Evolutionary conservation across 2,797 vertebrate genomes (phyloP).

Genomic region (Chaenodraco wilsoni): DNA sequence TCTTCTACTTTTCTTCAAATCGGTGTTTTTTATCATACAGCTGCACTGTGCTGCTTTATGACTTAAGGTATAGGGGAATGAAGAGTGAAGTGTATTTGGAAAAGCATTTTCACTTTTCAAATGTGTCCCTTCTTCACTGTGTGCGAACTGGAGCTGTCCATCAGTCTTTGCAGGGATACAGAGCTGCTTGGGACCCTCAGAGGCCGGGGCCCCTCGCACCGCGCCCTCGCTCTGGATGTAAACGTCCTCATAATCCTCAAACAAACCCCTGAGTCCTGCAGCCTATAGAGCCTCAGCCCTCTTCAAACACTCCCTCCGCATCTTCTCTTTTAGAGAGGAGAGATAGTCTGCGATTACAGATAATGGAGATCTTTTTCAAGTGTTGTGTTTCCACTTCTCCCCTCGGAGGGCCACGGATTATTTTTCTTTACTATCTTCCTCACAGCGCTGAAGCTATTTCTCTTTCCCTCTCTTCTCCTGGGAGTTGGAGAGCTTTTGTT

Average conservation of each 20-base stretch:
- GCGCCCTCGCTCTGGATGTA: conserved; percentile 64
- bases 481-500: conserved; percentile 8
- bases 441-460: conserved; percentile 27
- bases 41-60: not conserved
- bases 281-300: conserved; percentile 62
- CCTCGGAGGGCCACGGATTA: conserved; percentile 38
- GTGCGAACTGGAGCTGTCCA: conserved; percentile 44
- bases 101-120: conserved; percentile 6
- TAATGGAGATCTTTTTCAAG: conserved; percentile 62
- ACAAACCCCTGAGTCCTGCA: conserved; percentile 68
- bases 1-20: not conserved
- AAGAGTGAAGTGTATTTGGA: not conserved
- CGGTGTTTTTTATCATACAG: not conserved
- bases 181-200: conserved; percentile 41
- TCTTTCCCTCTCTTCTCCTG: not conserved
- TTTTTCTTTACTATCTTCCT: conserved; percentile 54
- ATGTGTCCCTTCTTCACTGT: not conserved
- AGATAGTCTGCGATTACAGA: conserved; percentile 54
- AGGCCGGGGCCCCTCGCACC: conserved; percentile 41
- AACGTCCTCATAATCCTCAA: conserved; percentile 80
- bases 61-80: too few relatives aligned
- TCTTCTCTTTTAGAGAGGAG: conserved; percentile 22
- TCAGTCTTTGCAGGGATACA: conserved; percentile 48
- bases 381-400: conserved; percentile 35
- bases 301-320: conserved; percentile 72